Percentiles rank a stretch among this genome's conserved stretches.
These are phyloP conservation scores for Condylura cristata DNA, from an alignment of 2,113 vertebrate species.

Conservation along the genomic window DNA sequence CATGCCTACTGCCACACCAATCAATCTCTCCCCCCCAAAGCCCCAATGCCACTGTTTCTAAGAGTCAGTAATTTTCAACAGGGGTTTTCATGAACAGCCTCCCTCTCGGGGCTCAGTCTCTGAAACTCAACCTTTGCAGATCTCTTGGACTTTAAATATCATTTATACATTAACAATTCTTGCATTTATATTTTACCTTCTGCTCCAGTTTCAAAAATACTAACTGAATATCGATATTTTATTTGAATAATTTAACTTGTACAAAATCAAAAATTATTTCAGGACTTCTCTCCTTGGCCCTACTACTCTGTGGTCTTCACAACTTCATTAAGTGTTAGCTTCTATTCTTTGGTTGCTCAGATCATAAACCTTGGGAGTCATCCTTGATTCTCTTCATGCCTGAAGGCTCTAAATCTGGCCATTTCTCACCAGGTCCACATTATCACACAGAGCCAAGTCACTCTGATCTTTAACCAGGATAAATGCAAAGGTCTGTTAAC, in stretches of 20 bases:
- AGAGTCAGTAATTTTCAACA: not conserved
- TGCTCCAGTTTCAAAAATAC: not conserved
- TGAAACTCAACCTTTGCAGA: not conserved
- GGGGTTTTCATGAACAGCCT: not conserved
- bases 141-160: not conserved
- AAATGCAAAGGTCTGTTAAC: not conserved
- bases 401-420: not conserved
- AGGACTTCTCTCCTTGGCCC: not conserved
- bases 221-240: not conserved
- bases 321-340: not conserved
- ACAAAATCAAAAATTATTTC: constrained; percentile 42
- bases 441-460: not conserved
- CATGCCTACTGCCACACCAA: no score
- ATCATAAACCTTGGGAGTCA: not conserved
- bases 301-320: not conserved
- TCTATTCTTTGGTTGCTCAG: not conserved
- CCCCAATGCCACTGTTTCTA: not conserved
- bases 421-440: not conserved
- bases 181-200: not conserved
- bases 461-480: constrained; percentile 18
- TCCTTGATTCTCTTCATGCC: not conserved
- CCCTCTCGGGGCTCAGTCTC: not conserved
- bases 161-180: not conserved
- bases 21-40: not conserved
- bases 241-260: constrained; percentile 11